Evolutionary conservation across 2,888 invertebrate genomes (phyloP), one percentile per base, ranked within the genome.

Genomic region (Parnassius orleans): DNA sequence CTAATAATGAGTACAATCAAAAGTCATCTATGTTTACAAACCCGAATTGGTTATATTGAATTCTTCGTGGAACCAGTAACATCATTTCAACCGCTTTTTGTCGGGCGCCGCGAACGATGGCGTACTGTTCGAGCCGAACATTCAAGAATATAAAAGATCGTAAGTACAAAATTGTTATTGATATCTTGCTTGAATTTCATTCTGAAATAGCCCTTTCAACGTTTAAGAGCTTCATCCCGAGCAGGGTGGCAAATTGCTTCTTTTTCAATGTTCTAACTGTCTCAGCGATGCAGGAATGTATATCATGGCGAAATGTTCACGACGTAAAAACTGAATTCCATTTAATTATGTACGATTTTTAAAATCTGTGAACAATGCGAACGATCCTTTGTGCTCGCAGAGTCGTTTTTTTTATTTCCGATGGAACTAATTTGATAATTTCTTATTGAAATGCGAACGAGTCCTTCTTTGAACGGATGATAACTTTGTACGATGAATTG

Each of bases 321-420:
- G 50, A 59, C 55, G 76, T 76, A 90, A 90, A 88, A 90, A 90
- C 77, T 75, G 77, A 80, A 91, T 91, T 89, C 91, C 91, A 84
- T 83, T 90, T 90, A 90, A 91, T 91, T 91, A 91, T 90, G 88
- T 85, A 84, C 84, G 87, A 87, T 90, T 90, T 87, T 90, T 80
- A 84, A 90, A 90, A 90, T 90, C 90, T 88, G 90, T 89, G 89
- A 90, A 90, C 90, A 90, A 90, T 91, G 90, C 88, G 78, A 83
- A 79, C 80, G 84, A 83, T 86, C 86, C 83, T 87, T 86, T 86
- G 85, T 80, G 78, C 75, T 75, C 72, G 76, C 69, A 71, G 75
- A 77, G 72, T 71, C 68, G 64, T 75, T 86, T 89, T 19, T n/a
- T 89, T 89, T 84, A 74, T 73, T 73, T 73, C 73, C 72, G 80